Percentiles rank a stretch among this genome's conserved stretches.
Evolutionary conservation across 2,113 vertebrate species (phyloP).

Genomic region (Sterrhoptilus dennistouni): DNA sequence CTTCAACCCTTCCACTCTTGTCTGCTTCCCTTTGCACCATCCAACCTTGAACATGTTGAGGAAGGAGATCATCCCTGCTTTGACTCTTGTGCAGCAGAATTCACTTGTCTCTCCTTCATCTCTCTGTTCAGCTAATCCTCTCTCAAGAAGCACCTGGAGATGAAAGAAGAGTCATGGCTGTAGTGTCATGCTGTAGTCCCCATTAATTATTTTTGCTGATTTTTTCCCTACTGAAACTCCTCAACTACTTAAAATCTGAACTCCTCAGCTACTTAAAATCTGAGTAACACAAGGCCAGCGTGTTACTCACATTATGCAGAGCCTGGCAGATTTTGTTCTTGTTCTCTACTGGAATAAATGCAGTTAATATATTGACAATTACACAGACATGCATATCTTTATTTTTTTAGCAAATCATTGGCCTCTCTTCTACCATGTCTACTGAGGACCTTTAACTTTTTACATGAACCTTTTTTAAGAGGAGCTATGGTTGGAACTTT

Average conservation of each 20-base stretch:
- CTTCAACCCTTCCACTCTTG: not conserved
- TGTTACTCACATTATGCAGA: not conserved
- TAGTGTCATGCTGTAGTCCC: not conserved
- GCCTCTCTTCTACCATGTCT: not conserved
- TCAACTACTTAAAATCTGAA: not conserved
- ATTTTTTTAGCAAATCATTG: not conserved
- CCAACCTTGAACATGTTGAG: not conserved
- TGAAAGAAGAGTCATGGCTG: not conserved
- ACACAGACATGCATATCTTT: rapidly evolving
- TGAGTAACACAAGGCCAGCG: not conserved
- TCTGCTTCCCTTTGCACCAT: not conserved
- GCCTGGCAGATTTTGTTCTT: not conserved
- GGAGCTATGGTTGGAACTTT: not conserved
- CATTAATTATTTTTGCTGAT: not conserved
- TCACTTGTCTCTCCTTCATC: not conserved
- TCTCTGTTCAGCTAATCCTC: not conserved
- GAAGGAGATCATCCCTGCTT: not conserved
- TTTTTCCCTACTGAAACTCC: not conserved
- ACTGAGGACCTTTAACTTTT: not conserved
- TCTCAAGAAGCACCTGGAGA: not conserved
- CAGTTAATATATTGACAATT: not conserved
- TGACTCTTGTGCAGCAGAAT: not conserved
- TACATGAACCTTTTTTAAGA: not conserved
- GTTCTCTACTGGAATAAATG: not conserved
- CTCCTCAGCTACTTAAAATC: not conserved